Evolutionary conservation across 2,113 vertebrate species (phyloP).

Genomic region (Coracopsis vasa): DNA sequence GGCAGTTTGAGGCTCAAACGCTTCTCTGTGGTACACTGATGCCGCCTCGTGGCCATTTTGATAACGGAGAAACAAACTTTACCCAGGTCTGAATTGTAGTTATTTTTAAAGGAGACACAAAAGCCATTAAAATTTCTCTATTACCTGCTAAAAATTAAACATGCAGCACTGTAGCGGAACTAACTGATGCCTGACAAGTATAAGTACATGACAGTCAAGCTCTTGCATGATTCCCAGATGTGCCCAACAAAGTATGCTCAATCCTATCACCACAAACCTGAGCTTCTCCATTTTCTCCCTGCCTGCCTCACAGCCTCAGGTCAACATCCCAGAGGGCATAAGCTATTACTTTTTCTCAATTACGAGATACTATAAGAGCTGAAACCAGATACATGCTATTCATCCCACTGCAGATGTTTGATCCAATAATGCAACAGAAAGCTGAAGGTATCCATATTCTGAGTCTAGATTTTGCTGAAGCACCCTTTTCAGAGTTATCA

Average conservation of each 20-base stretch:
- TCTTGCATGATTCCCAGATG: not conserved
- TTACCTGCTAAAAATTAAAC: not conserved
- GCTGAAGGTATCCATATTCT: not conserved
- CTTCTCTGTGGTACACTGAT: not conserved
- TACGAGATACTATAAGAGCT: not conserved
- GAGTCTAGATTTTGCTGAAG: not conserved
- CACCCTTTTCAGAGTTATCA: not conserved
- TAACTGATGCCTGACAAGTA: not conserved
- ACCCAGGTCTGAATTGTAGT: not conserved
- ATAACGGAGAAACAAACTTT: not conserved
- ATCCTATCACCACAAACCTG: not conserved
- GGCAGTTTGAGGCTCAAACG: not conserved
- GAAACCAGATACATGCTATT: not conserved
- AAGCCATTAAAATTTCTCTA: not conserved
- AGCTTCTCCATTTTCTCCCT: not conserved
- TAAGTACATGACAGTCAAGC: not conserved
- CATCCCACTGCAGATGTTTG: no score
- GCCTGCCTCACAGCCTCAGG: not conserved
- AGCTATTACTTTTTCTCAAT: not conserved
- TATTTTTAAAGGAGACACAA: not conserved
- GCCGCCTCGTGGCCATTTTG: conserved; percentile 1
- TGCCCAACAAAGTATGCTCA: not conserved
- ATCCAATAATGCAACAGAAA: not conserved
- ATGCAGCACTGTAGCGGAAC: not conserved
- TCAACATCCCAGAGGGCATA: not conserved